phyloP scores from a whole-genome alignment of 2,797 vertebrate genomes.

The Danio choprae region DNA sequence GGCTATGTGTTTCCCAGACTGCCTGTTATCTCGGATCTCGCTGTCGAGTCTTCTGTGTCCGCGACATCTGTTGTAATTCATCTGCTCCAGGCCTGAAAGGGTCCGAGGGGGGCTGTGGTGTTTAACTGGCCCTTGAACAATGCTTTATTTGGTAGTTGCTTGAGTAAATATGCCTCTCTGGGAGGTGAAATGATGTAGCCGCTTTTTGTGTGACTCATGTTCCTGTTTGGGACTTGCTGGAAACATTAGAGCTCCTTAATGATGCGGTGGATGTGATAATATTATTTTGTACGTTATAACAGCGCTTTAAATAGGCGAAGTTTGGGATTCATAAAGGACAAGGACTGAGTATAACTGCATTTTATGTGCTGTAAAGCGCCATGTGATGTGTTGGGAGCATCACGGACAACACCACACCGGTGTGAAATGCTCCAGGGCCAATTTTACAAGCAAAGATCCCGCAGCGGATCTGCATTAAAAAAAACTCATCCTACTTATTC shows the following conservation, averaged over 20 bases:
- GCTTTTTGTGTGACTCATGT: background rate
- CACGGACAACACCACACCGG: background rate
- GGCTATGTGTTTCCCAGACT: background rate
- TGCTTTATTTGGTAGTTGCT: slow-evolving; percentile 55
- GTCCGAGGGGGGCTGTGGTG: slow-evolving; percentile 11
- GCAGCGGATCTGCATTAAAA: slow-evolving; percentile 4
- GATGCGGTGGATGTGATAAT: background rate
- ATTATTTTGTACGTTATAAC: background rate
- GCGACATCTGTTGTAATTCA: slow-evolving; percentile 30
- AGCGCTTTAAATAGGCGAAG: background rate
- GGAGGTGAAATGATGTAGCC: background rate
- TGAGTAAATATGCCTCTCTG: slow-evolving; percentile 24
- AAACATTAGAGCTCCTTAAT: background rate
- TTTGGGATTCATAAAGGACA: background rate
- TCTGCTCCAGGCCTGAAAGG: background rate
- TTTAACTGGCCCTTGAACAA: background rate
- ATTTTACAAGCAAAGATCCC: slow-evolving; percentile 14
- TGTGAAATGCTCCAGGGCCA: background rate
- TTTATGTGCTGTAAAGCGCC: background rate
- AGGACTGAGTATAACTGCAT: background rate
- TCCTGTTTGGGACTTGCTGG: slow-evolving; percentile 9
- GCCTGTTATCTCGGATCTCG: slow-evolving; percentile 29
- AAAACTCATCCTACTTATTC: background rate
- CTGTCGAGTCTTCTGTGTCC: slow-evolving; percentile 14
- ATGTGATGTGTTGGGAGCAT: background rate